Base-by-base conservation (phyloP, 37 sponge, comb jelly and placozoan species). In the Beroe ovata region DNA sequence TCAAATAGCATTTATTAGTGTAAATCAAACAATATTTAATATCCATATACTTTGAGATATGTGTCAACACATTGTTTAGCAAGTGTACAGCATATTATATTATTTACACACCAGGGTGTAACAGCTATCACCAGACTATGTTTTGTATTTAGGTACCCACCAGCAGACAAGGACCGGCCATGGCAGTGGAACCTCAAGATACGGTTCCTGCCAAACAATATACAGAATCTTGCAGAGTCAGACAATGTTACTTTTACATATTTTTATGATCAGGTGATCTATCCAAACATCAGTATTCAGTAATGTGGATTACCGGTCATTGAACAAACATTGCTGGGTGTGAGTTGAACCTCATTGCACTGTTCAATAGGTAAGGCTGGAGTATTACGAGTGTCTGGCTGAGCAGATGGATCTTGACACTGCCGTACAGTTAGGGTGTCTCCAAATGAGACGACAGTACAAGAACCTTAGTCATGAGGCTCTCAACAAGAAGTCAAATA, bases 161-260 rank as follows among this genome's bases (percentile, higher is more conserved):
- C 84, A 39, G 54, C 84, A 1, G 84, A 77, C 84, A 77, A 77
- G n/a, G 84, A 39, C 23, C 19, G 84, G 54, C 69, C 69, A 2
- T 77, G 84, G 84, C 36, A 77, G 84, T 77, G 84, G 84, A 39
- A 77, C 22, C 84, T 77, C 1, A 77, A 77, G 54, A 77, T 77
- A 39, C 84, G 84, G 54, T 77, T 77, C 28, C 84, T 77, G 1
- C 84, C 84, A n/a, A 77, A 42, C 25, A 77, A 77, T 25, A 77
- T 77, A 8, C 84, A 77, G 28, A 77, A 77, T 25, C 54, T 77
- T 1, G 84, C 84, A 26, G 84, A 77, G 22, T 42, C 84, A 19
- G 84, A 77, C 21, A 42, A 42, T 42, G 84, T 42, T 39, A 77
- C 84, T 4, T 77, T 77, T 54, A 77, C 54, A 42, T 77, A 77